These are phyloP conservation scores for Protosalanx chinensis DNA, from an alignment of 2,797 vertebrate species.

Conservation along the genomic window DNA sequence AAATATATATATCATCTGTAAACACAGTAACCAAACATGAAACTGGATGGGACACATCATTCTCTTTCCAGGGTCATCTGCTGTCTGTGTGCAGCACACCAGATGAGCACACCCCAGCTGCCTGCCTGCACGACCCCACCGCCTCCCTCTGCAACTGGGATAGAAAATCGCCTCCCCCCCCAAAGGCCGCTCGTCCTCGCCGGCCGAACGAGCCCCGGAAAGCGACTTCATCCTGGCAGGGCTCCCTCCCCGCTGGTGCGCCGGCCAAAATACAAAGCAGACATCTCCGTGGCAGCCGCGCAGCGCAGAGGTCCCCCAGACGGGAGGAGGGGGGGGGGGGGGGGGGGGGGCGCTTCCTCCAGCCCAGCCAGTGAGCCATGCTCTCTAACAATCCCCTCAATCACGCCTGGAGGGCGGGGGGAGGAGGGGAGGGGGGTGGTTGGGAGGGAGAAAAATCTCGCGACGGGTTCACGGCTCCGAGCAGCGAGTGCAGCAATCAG, in stretches of 20 bases:
- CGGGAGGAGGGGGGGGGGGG: too few relatives aligned
- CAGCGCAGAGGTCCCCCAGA: slow-evolving; percentile 23
- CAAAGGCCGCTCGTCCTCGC: slow-evolving; percentile 49
- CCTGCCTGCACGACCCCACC: background rate
- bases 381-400: slow-evolving; percentile 50
- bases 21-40: background rate
- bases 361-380: slow-evolving; percentile 34
- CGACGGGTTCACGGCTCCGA: slow-evolving; percentile 35
- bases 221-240: slow-evolving; percentile 61
- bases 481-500: slow-evolving; percentile 43
- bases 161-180: slow-evolving; percentile 54
- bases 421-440: background rate
- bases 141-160: slow-evolving; percentile 47
- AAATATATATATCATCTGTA: background rate
- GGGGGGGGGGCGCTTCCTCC: background rate
- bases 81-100: background rate
- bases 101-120: background rate
- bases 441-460: slow-evolving; percentile 27
- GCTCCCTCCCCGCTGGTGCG: slow-evolving; percentile 45
- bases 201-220: slow-evolving; percentile 45
- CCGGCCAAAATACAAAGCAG: slow-evolving; percentile 48
- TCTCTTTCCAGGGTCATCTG: too few relatives aligned
- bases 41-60: background rate
- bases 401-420: slow-evolving; percentile 54
- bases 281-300: slow-evolving; percentile 41